phyloP scores from a whole-genome alignment of 2,797 vertebrate genomes.

The Gymnothorax javanicus region DNA sequence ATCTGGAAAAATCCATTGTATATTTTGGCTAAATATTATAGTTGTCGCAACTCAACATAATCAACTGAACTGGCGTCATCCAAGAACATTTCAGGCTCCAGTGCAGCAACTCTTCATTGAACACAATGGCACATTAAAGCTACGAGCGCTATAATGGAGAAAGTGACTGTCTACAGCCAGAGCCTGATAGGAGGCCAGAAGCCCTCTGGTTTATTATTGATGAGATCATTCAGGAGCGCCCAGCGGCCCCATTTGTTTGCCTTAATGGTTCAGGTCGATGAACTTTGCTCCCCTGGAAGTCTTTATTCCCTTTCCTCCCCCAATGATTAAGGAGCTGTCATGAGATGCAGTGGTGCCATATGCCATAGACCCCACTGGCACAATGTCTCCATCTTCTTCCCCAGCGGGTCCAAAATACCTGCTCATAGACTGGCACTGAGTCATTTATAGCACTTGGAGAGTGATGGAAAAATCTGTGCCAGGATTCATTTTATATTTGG shows the following conservation, averaged over 20 bases:
- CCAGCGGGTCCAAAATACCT: background rate
- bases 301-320: background rate
- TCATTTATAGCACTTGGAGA: background rate
- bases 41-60: constrained; percentile 4
- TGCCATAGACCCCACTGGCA: background rate
- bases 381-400: background rate
- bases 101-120: background rate
- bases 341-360: background rate
- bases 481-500: background rate
- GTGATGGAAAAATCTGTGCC: background rate
- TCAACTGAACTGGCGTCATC: constrained; percentile 24
- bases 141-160: background rate
- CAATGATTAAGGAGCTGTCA: background rate
- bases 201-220: constrained; percentile 28
- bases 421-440: background rate
- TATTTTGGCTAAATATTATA: background rate
- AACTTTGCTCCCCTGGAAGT: constrained; percentile 14
- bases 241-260: constrained; percentile 20
- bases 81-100: constrained; percentile 7
- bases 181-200: background rate
- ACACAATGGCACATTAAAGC: background rate
- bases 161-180: background rate
- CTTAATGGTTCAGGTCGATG: constrained; percentile 6
- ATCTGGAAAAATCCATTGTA: constrained; percentile 9
- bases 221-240: constrained; percentile 22